Conservation (phyloP, 2,888 invertebrate species). For the Pseudoips prasinana region DNA sequence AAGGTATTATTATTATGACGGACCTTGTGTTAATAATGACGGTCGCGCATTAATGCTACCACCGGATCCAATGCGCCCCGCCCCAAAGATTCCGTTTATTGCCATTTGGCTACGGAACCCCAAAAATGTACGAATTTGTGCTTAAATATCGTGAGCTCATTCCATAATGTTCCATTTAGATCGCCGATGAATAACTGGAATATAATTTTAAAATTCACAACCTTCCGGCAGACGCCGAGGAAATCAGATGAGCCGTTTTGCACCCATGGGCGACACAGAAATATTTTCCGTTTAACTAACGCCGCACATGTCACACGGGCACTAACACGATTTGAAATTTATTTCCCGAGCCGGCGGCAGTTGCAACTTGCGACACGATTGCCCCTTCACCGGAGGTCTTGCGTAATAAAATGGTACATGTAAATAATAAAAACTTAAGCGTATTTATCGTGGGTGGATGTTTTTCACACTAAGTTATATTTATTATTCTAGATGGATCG, state of each 20-base stretch:
- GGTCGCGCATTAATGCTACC: too few relatives aligned
- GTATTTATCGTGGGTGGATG: too few relatives aligned
- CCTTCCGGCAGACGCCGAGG: slow-evolving; percentile 35
- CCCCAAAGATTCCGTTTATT: too few relatives aligned
- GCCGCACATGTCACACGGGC: slow-evolving; percentile 52
- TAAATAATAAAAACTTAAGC: slow-evolving; percentile 1
- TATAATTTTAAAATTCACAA: slow-evolving; percentile 32
- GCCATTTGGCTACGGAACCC: too few relatives aligned
- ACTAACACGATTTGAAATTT: slow-evolving; percentile 66
- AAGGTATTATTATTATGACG: too few relatives aligned
- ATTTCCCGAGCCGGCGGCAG: slow-evolving; percentile 51
- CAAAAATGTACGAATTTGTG: too few relatives aligned
- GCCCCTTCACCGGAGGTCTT: slow-evolving; percentile 26
- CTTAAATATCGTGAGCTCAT: too few relatives aligned
- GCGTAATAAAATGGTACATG: slow-evolving; percentile 28
- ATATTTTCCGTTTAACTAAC: slow-evolving; percentile 72
- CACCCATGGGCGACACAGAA: slow-evolving; percentile 62
- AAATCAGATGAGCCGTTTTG: slow-evolving; percentile 60
- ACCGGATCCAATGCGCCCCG: too few relatives aligned
- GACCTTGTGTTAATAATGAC: too few relatives aligned
- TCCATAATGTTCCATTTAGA: too few relatives aligned
- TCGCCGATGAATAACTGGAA: slow-evolving; percentile 20
- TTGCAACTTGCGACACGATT: slow-evolving; percentile 38
- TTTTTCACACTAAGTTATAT: too few relatives aligned
- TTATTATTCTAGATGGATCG: too few relatives aligned